Evolutionary conservation across 2,797 vertebrate genomes (phyloP).

Genomic region (Babyrousa celebensis): DNA sequence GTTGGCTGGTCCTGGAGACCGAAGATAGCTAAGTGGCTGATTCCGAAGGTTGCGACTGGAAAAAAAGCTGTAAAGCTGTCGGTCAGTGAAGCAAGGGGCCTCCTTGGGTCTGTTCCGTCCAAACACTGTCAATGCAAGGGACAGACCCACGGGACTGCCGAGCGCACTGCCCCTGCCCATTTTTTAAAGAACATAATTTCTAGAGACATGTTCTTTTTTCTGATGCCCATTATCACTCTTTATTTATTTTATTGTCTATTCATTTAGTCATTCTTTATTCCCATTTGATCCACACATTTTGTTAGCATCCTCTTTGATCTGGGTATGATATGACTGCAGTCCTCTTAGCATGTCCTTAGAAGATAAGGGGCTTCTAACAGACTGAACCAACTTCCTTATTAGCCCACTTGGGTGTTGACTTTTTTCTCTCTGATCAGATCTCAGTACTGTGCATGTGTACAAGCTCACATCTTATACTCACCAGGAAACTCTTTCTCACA

Average conservation of each 20-base stretch:
- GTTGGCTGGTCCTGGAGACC: too few relatives aligned
- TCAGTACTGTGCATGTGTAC: background rate
- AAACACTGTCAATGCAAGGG: too few relatives aligned
- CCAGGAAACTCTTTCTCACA: background rate
- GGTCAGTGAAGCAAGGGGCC: too few relatives aligned
- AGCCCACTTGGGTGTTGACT: background rate
- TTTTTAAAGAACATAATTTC: constrained; percentile 34
- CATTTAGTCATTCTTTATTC: background rate
- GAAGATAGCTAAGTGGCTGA: too few relatives aligned
- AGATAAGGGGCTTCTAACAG: background rate
- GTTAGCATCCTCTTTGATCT: background rate
- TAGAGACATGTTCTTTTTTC: background rate
- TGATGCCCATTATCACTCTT: background rate
- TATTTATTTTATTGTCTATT: constrained; percentile 9
- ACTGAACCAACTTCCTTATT: background rate
- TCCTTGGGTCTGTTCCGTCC: too few relatives aligned
- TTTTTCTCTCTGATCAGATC: background rate
- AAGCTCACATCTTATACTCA: background rate
- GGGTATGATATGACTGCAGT: background rate
- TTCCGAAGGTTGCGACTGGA: too few relatives aligned
- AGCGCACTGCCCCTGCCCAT: background rate
- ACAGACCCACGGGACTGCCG: too few relatives aligned
- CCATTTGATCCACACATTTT: background rate
- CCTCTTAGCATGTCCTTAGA: background rate
- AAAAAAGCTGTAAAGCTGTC: too few relatives aligned